Conservation (phyloP, 2,113 vertebrate species). For the Paradoxurus hermaphroditus region DNA sequence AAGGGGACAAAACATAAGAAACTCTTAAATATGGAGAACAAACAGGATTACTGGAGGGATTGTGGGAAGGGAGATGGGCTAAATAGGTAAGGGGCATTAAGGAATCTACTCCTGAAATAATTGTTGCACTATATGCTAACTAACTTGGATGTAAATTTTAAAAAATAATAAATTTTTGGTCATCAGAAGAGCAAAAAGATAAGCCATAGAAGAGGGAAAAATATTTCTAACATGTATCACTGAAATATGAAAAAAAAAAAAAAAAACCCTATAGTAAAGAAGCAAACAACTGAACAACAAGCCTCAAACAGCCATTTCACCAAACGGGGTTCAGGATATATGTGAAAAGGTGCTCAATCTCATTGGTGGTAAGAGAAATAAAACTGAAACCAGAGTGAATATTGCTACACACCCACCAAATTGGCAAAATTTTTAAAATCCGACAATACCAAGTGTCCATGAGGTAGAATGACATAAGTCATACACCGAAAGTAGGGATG, state of each 20-base stretch:
- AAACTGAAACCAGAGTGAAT: neutral
- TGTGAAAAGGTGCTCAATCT: neutral
- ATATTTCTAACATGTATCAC: neutral
- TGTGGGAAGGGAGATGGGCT: too few species aligned
- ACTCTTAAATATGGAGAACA: too few species aligned
- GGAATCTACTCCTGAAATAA: too few species aligned
- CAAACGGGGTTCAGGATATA: neutral
- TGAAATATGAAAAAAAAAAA: neutral
- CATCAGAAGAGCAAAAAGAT: neutral
- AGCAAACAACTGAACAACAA: neutral
- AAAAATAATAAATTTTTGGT: conserved; percentile 18
- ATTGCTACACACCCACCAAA: neutral
- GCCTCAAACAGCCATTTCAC: neutral
- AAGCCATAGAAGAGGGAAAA: neutral
- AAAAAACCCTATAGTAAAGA: neutral
- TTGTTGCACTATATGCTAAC: too few species aligned
- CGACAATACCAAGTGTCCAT: neutral
- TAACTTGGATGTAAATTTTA: too few species aligned
- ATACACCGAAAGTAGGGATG: neutral
- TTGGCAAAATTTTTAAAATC: neutral
- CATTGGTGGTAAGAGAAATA: neutral
- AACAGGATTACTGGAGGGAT: too few species aligned
- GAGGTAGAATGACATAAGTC: neutral
- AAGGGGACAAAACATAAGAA: too few species aligned
- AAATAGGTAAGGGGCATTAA: too few species aligned